phyloP scores from a whole-genome alignment of 2,113 vertebrate genomes.

The Pteropus alecto region DNA sequence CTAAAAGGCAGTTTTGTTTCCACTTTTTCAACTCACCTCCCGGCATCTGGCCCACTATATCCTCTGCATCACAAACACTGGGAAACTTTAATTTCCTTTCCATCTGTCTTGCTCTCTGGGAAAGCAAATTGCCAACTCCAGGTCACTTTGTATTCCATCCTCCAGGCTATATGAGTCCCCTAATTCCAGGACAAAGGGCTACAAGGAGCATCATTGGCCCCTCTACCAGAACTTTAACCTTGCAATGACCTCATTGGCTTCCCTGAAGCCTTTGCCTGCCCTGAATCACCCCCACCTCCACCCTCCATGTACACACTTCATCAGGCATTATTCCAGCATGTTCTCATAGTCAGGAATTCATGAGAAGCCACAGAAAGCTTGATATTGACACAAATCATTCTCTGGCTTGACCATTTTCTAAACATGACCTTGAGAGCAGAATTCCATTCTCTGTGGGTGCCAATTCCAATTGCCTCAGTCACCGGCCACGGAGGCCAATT shows the following conservation, averaged over 20 bases:
- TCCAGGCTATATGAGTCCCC: not conserved
- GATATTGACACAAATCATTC: not conserved
- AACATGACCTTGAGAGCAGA: not conserved
- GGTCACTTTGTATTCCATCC: not conserved
- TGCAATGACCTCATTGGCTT: not conserved
- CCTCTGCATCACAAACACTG: not conserved
- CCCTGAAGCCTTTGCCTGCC: not conserved
- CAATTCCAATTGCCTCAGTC: not conserved
- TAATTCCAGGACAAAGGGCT: not conserved
- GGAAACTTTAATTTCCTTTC: not conserved
- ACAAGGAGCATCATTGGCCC: not conserved
- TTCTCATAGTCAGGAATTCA: constrained; percentile 11
- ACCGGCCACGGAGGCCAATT: not conserved
- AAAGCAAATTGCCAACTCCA: not conserved
- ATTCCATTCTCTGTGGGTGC: not conserved
- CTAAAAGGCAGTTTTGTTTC: not conserved
- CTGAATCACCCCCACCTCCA: not conserved
- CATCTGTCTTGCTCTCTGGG: not conserved
- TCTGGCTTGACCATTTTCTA: not conserved
- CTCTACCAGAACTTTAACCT: not conserved
- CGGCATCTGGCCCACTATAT: not conserved
- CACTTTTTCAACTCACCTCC: not conserved
- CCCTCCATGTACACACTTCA: fast-evolving
- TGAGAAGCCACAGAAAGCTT: not conserved
- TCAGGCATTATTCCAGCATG: not conserved